Conservation (phyloP, 2,113 vertebrate species). For the Vidua chalybeata region DNA sequence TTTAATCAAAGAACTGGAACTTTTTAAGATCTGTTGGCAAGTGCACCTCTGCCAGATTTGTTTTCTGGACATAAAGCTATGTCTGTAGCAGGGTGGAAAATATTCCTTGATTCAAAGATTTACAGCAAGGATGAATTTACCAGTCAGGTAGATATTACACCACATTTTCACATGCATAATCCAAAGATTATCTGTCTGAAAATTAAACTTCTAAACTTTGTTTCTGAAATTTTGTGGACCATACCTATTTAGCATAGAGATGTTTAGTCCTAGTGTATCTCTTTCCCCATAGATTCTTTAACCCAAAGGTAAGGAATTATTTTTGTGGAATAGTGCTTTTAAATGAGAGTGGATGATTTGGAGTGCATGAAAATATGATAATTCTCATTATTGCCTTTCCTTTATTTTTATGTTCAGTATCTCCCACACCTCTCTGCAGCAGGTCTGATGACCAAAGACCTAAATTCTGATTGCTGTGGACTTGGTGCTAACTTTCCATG, state of each 20-base stretch:
- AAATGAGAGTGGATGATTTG: neutral
- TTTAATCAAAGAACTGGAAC: slow-evolving; percentile 54
- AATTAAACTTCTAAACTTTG: neutral
- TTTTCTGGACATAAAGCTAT: slow-evolving; percentile 23
- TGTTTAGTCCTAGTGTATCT: neutral
- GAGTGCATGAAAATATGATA: neutral
- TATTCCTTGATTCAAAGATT: neutral
- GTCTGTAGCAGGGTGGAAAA: neutral
- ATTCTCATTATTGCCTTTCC: neutral
- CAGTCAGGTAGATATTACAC: neutral
- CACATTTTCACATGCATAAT: neutral
- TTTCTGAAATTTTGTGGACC: neutral
- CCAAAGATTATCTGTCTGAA: neutral
- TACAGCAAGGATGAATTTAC: neutral
- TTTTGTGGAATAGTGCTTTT: neutral
- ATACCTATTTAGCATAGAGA: neutral
- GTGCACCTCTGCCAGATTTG: slow-evolving; percentile 20
- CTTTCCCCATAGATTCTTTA: neutral
- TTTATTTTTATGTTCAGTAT: neutral
- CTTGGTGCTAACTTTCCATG: neutral
- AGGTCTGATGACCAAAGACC: neutral
- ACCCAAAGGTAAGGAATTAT: neutral
- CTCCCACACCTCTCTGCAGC: neutral
- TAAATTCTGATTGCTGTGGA: slow-evolving; percentile 15
- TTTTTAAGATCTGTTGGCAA: slow-evolving; percentile 38